Conservation (phyloP, 2,888 invertebrate genomes). For the Hirtodrosophila confusa region DNA sequence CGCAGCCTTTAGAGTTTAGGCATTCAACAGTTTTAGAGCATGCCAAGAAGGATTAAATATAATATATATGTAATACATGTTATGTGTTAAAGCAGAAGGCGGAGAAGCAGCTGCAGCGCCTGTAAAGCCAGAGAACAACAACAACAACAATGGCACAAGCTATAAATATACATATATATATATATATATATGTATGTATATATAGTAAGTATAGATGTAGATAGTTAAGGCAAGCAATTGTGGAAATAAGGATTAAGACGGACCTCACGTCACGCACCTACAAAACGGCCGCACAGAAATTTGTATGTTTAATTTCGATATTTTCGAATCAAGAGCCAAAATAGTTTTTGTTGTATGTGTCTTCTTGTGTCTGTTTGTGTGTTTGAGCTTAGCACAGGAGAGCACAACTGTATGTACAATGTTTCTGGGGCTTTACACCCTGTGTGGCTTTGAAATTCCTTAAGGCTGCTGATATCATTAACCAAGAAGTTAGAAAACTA, state of each 20-base stretch:
- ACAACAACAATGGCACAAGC: slow-evolving; percentile 36
- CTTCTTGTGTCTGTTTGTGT: slow-evolving; percentile 25
- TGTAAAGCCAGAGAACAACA: slow-evolving; percentile 39
- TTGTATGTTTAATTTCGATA: slow-evolving; percentile 7
- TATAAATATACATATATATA: slow-evolving; percentile 11
- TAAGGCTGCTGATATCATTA: too few relatives aligned
- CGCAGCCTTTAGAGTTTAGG: slow-evolving; percentile 21
- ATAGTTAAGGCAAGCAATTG: slow-evolving; percentile 33
- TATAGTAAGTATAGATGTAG: slow-evolving; percentile 22
- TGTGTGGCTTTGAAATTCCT: not conserved
- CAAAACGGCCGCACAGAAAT: slow-evolving; percentile 7
- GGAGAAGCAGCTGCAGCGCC: slow-evolving; percentile 33
- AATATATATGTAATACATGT: slow-evolving; percentile 9
- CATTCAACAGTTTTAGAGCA: slow-evolving; percentile 30
- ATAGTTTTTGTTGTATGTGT: slow-evolving; percentile 60
- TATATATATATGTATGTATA: slow-evolving; percentile 5
- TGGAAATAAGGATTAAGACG: slow-evolving; percentile 16
- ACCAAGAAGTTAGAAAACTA: too few relatives aligned
- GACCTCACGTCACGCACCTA: slow-evolving; percentile 34
- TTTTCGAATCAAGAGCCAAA: slow-evolving; percentile 71
- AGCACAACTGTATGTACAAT: not conserved
- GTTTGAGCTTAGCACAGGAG: slow-evolving; percentile 14
- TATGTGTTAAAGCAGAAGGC: slow-evolving; percentile 29
- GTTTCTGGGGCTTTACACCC: not conserved
- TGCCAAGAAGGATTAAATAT: slow-evolving; percentile 30